phyloP scores from a whole-genome alignment of 2,113 vertebrate genomes.

The Pelusios castaneus region DNA sequence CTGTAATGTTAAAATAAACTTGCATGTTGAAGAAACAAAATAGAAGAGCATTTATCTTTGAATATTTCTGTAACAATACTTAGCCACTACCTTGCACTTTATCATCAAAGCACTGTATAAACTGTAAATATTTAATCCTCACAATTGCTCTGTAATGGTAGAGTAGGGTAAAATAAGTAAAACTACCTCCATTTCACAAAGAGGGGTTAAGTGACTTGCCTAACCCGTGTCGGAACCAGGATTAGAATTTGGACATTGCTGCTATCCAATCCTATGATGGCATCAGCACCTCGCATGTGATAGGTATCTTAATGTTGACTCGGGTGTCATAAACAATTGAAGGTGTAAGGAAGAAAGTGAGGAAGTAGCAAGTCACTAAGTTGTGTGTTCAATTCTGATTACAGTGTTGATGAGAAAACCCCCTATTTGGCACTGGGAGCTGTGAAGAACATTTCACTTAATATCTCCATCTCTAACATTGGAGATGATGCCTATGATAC shows the following conservation, averaged over 20 bases:
- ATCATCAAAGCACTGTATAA: not conserved
- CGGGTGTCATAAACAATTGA: not conserved
- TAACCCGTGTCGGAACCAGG: not conserved
- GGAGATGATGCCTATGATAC: conserved; percentile 97
- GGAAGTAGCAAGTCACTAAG: not conserved
- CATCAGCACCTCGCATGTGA: not conserved
- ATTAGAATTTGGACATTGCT: not conserved
- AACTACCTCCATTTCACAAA: not conserved
- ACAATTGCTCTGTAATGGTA: not conserved
- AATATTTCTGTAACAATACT: not conserved
- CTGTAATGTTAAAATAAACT: not conserved
- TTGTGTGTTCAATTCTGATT: conserved; percentile 39
- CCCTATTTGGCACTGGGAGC: conserved; percentile 92
- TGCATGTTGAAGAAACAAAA: not conserved
- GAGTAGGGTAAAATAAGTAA: fast-evolving
- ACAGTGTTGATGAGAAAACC: conserved; percentile 79
- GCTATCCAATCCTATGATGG: not conserved
- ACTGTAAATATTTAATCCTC: not conserved
- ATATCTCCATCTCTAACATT: conserved; percentile 90
- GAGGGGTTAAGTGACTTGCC: not conserved
- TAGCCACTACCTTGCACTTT: not conserved
- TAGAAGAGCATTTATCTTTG: not conserved
- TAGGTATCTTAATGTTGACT: fast-evolving
- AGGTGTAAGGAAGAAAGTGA: not conserved
- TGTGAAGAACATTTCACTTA: conserved; percentile 93